These are phyloP conservation scores for Podarcis muralis DNA, from an alignment of 2,113 vertebrate species.

Conservation along the genomic window DNA sequence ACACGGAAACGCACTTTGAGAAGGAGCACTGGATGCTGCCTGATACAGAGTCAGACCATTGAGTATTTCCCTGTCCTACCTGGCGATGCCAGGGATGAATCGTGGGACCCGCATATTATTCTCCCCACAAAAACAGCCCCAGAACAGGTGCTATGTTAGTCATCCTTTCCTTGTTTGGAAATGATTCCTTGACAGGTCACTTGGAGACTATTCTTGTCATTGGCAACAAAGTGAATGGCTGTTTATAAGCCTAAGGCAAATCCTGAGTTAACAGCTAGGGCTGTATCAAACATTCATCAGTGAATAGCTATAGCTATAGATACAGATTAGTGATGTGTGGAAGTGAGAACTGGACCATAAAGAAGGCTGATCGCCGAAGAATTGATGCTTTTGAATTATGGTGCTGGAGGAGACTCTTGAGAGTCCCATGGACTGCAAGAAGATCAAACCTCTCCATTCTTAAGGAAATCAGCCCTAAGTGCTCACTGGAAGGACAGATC, in stretches of 20 bases:
- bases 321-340: no score
- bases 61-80: background rate
- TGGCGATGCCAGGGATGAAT: background rate
- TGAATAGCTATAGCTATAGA: background rate
- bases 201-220: background rate
- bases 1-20: background rate
- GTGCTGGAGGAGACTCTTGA: no score
- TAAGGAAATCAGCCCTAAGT: no score
- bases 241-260: background rate
- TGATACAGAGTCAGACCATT: no score
- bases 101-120: background rate
- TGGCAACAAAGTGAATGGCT: background rate
- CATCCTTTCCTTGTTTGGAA: background rate
- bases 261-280: background rate
- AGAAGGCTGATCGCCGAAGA: no score
- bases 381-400: no score
- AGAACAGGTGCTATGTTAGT: background rate
- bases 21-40: no score
- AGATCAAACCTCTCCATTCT: no score
- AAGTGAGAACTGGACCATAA: no score
- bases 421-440: no score
- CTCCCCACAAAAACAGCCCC: background rate
- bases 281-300: background rate
- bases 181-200: background rate
- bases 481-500: no score